Evolutionary conservation across 2,113 vertebrate species (phyloP), one percentile per base, ranked within the genome.

Genomic region (Mesembrinibis cayennensis): DNA sequence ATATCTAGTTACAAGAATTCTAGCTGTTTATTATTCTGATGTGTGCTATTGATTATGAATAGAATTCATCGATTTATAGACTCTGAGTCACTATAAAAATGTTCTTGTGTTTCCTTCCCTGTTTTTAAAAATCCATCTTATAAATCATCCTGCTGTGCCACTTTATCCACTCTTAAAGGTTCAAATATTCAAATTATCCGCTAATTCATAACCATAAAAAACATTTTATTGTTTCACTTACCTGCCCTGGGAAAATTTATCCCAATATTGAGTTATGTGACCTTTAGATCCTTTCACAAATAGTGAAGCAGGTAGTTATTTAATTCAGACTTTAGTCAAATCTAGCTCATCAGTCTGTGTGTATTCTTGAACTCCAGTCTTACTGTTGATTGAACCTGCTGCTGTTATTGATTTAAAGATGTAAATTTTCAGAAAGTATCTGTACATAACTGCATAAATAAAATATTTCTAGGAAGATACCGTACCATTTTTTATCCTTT

Each of bases 161-260:
- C 30, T 91, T 97, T 26, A 53, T 82, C 69, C 32, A 47, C 22
- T 82, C 19, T 56, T 90, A 89, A 86, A 86, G 2, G 38, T 92
- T 95, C 61, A 96, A 94, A 96, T 94, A 94, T 92, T 87, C 86
- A 84, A 96, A 95, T 90, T 71, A 63, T 40, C 38, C 83, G 47
- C 49, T 92, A 50, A 91, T 76, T 56, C 84, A 15, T 79, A 44
- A 58, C 53, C 22, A 32, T 95, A 94, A 94, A 95, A 94, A 77
- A 8, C 16, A 36, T 93, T 95, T 96, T 91, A 84, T 79, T 84
- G 25, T 95, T 95, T 95, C 61, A 69, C 27, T 83, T 86, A 62
- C 26, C 69, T 95, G 50, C 58, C 73, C 69, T 58, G 74, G 38
- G 74, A 97, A 87, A 65, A 92, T 81, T 74, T 87, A 36, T 95